Percentiles rank a stretch among this genome's conserved stretches.
phyloP scores from a whole-genome alignment of 2,888 invertebrate species.

The Drosophila greeni region DNA sequence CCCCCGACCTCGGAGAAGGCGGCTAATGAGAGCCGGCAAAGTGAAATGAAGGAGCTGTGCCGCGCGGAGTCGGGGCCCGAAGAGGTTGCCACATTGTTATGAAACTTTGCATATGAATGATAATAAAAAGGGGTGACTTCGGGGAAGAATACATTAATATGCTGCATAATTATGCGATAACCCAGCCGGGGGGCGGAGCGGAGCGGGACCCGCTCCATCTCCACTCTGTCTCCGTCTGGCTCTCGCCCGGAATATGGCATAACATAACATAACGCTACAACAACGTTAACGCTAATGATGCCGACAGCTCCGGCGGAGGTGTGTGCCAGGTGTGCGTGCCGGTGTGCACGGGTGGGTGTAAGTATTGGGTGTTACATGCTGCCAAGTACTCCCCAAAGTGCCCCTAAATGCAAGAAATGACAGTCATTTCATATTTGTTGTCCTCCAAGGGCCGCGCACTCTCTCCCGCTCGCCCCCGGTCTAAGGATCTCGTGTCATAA shows the following conservation, averaged over 20 bases:
- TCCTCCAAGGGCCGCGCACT: conserved; percentile 59
- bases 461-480: conserved; percentile 6
- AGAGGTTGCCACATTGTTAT: conserved; percentile 41
- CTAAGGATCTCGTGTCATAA: conserved; percentile 69
- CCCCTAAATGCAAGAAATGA: conserved; percentile 74
- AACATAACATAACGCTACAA: conserved; percentile 65
- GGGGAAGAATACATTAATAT: conserved; percentile 62
- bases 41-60: conserved; percentile 47
- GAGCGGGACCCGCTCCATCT: not conserved
- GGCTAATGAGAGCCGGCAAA: conserved; percentile 49
- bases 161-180: conserved; percentile 71
- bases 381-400: conserved; percentile 74
- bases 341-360: conserved; percentile 42
- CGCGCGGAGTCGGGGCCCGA: conserved; percentile 9
- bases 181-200: conserved; percentile 9
- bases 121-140: conserved; percentile 37
- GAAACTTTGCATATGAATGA: conserved; percentile 63
- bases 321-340: conserved; percentile 48
- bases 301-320: conserved; percentile 44
- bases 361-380: conserved; percentile 71
- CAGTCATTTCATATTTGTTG: conserved; percentile 72
- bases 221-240: conserved; percentile 1
- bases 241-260: conserved; percentile 17
- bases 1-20: conserved; percentile 18
- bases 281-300: conserved; percentile 74